These are phyloP conservation scores for Hydrophis major DNA, from an alignment of 2,797 vertebrate genomes.

Conservation along the genomic window DNA sequence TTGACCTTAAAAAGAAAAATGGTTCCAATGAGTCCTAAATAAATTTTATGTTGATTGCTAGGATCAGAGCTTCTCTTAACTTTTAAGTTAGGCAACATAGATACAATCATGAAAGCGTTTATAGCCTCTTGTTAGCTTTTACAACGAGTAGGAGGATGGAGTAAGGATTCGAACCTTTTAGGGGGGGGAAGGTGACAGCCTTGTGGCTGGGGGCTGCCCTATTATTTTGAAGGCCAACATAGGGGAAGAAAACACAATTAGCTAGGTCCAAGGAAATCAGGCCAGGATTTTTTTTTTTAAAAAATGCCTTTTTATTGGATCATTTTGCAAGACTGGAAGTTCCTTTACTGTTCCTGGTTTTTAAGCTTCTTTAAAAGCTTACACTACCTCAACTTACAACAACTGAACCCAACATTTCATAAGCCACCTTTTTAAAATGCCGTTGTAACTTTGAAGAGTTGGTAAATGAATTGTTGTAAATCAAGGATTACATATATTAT, in stretches of 20 bases:
- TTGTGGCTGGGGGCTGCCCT: background rate
- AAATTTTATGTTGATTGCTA: background rate
- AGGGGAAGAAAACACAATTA: background rate
- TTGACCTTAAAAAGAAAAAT: constrained; percentile 21
- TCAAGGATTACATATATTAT: no score
- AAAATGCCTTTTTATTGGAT: background rate
- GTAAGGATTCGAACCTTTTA: background rate
- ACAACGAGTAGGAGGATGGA: background rate
- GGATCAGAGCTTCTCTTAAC: background rate
- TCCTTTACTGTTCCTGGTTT: background rate
- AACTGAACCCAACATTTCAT: no score
- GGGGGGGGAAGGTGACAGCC: background rate
- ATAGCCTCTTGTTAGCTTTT: background rate
- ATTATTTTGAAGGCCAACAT: background rate
- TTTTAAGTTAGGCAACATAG: background rate
- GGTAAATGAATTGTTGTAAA: no score
- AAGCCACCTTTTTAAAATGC: no score
- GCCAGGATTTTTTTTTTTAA: background rate
- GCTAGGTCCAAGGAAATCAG: background rate
- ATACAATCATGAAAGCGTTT: background rate
- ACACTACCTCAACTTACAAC: background rate
- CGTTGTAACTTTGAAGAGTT: no score
- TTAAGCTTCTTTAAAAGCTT: background rate
- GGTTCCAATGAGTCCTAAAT: background rate
- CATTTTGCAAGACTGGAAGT: background rate